Base-by-base conservation (phyloP, 2,888 invertebrate species). In the Tinea trinotella region DNA sequence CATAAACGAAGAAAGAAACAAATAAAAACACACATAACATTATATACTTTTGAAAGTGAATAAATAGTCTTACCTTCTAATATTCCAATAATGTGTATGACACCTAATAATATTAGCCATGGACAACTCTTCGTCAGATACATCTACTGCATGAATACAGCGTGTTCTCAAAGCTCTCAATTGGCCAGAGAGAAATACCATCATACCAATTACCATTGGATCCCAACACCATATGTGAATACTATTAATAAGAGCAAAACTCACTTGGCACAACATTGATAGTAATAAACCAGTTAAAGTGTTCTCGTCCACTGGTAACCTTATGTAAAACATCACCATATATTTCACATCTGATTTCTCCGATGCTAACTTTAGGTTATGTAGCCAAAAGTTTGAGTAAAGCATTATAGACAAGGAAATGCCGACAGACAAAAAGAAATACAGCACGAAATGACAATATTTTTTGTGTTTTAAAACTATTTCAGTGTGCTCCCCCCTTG, bases 161-260 rank as follows among this genome's bases (percentile, higher is more conserved):
- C 68, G 62, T 1, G 69, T 22, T 7, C 68, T 63, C 30, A 70
- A 62, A 7, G 76, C 64, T 55, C 62, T 70, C 24, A 80, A 60
- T 57, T 80, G 80, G n/a, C 76, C 78, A 24, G 71, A 65, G 46
- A 77, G 73, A 57, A 76, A 78, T 55, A 79, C 75, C 77, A 80
- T 75, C 3, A 73, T 65, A 0, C 75, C 62, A 0, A 72, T 64
- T 0, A 72, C 70, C 4, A 71, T 60, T 30, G 72, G 71, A 53
- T 80, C 79, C 79, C 78, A 80, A 10, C 64, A 63, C 4, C 76
- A 61, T 1, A 78, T 64, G 52, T 74, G 76, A 0, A 64, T 60
- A 48, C 70, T 74, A 10, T 74, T 66, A 22, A 68, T 59, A 17
- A 70, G 54, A 7, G 75, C 77, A 5, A 74, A 56, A 1, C 74